Percentiles rank a stretch among this genome's conserved stretches.
Conservation (phyloP, 2,113 vertebrate species). For the Chunga burmeisteri region DNA sequence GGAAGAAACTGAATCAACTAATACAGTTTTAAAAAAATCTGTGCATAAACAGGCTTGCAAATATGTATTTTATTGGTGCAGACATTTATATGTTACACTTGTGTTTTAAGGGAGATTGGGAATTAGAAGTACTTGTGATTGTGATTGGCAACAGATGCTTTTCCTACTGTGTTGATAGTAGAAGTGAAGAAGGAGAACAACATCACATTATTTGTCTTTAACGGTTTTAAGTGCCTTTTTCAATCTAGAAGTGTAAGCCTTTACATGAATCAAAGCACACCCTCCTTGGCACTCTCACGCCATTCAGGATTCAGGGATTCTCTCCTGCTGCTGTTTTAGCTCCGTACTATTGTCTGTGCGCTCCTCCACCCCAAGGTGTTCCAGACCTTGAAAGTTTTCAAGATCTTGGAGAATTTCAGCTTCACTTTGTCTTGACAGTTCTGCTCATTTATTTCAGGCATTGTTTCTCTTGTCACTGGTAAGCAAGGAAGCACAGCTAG, state of each 20-base stretch:
- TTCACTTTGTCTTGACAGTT: not conserved
- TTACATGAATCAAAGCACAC: not conserved
- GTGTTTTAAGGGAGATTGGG: not conserved
- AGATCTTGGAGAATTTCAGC: not conserved
- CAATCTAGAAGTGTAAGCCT: not conserved
- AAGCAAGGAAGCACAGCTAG: not conserved
- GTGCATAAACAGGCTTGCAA: not conserved
- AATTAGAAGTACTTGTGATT: slow-evolving; percentile 20
- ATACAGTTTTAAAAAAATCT: not conserved
- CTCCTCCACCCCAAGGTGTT: not conserved
- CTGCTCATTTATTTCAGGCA: rapidly evolving
- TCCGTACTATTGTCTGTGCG: not conserved
- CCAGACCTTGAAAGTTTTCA: not conserved
- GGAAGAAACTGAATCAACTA: not conserved
- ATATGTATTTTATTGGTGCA: not conserved
- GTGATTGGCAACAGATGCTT: not conserved
- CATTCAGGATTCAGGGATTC: not conserved
- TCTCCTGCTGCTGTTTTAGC: not conserved
- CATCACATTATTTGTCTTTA: not conserved
- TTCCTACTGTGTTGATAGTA: not conserved
- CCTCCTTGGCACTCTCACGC: not conserved
- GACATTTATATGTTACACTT: not conserved
- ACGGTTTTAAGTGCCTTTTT: not conserved
- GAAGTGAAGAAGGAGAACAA: not conserved
- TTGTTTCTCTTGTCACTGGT: not conserved